Evolutionary conservation across 2,888 invertebrate genomes (phyloP), one percentile per base, ranked within the genome.

Genomic region (Ceramica pisi): DNA sequence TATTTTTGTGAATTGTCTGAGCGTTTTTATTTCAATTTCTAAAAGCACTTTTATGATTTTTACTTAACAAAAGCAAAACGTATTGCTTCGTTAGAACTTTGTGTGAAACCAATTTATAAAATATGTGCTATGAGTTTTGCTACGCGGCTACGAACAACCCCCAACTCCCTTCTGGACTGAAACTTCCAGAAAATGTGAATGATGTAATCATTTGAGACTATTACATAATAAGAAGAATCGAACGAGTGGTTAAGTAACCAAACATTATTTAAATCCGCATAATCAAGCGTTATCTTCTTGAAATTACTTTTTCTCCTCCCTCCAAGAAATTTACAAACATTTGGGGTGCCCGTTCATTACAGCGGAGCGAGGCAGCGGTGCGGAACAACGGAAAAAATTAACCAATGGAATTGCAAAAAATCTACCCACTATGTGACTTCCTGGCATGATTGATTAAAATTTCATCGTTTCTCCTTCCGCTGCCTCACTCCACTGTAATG

Each of bases 111-210:
- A 16, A 6, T 46, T n/a, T 48, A 48, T 31, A 9, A 38, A 38
- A 31, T 12, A 44, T 50, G 23, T 65, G 75, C 67, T 75, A 75
- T 59, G 67, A 75, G 51, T 35, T 9, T 16, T 44, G 60, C 77
- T 74, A 74, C 73, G 76, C 53, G 6, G 38, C 41, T 76, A 60
- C 60, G 48, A 57, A 46, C 2, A 44, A 19, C 46, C 14, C 16
- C 5, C n/a, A 50, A 35, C 21, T 21, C 26, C 31, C 21, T 0
- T 16, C 8, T 21, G 14, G 0, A 19, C 21, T 6, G 26, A 46
- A 35, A 46, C 26, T 1, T 12, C 46, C 19, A 26, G 9, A 61
- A 56, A 35, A 3, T 31, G 12, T 2, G 0, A 46, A n/a, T 48
- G 1, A 67, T 23, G 19, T 8, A 53, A 41, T 31, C 19, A 50